Base-by-base conservation (phyloP, 2,888 invertebrate genomes). In the Galeruca laticollis region DNA sequence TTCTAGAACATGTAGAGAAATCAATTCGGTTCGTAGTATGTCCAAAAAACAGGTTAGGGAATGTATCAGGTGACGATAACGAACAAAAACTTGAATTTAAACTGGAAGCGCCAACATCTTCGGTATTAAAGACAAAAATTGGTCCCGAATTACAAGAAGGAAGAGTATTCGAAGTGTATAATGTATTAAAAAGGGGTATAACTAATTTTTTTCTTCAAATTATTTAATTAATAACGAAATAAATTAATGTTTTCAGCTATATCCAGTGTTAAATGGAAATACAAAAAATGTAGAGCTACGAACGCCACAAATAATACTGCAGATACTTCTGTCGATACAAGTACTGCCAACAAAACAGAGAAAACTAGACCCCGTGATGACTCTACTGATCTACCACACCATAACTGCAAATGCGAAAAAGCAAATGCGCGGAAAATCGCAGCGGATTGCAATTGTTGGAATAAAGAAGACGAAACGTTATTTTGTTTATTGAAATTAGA, bases 401-500 rank as follows among this genome's bases (percentile, higher is more conserved):
- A 56, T 8, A 57, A 56, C 10, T 15, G 54, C 8, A 40, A 47
- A 26, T 65, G 65, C 35, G 65, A 40, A 26, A 56, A 64, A 57
- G 11, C 21, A 13, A 59, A 49, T 59, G 51, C 49, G 15, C 21
- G 49, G 13, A 56, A 57, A 49, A 40, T 33, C 1, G 57, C 57
- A 18, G 31, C 10, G 33, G 13, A 56, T 10, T 35, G 59, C 13
- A 37, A 33, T 4, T 35, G 49, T 9, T 51, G 35, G 20, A 59
- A 21, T 15, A 47, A 47, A 11, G 66, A 73, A 63, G 65, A 69
- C 37, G 74, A 74, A 13, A 64, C 71, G 4, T 66, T 73, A 51
- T 65, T 60, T 47, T 61, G 69, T 21, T 33, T 76, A 15, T 61
- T 75, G 26, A 71, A 75, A 62, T 59, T 73, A 65, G 74, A 76